Evolutionary conservation across 1,140 invertebrate genomes (phyloP).

Genomic region (Penaeus vannamei): DNA sequence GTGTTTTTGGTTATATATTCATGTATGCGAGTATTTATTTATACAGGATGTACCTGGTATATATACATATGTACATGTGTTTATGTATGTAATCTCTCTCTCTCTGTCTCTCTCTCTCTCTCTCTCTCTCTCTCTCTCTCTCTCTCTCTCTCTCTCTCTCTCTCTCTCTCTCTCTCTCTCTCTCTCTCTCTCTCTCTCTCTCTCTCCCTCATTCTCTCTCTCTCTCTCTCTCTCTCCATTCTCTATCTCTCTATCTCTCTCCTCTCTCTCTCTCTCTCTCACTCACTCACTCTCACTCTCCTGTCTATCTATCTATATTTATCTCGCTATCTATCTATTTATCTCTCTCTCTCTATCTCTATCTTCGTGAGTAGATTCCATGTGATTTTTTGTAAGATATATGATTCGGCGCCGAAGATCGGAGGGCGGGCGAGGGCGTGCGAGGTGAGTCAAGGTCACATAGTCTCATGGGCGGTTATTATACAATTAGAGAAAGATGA

Average conservation of each 20-base stretch:
- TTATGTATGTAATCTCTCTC: too few relatives aligned
- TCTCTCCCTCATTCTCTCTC: background rate
- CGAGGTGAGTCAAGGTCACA: too few relatives aligned
- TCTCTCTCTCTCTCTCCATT: background rate
- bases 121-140: background rate
- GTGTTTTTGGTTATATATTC: background rate
- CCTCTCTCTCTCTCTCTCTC: conserved; percentile 23
- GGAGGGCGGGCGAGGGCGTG: too few relatives aligned
- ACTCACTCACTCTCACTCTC: conserved; percentile 31
- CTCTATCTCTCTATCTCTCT: background rate
- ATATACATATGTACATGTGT: background rate
- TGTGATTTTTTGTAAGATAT: too few relatives aligned
- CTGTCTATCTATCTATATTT: too few relatives aligned
- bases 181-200: background rate
- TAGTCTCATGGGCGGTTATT: too few relatives aligned
- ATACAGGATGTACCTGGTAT: background rate
- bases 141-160: conserved; percentile 11
- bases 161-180: conserved; percentile 1
- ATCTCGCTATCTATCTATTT: background rate
- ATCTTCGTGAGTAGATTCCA: too few relatives aligned
- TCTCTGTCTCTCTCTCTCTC: background rate
- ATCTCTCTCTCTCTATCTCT: background rate
- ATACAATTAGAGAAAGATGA: too few relatives aligned
- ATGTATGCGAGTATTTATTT: background rate
- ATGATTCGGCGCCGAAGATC: too few relatives aligned